Evolutionary conservation across 2,888 invertebrate genomes (phyloP).

Genomic region (Dynastes grantii): DNA sequence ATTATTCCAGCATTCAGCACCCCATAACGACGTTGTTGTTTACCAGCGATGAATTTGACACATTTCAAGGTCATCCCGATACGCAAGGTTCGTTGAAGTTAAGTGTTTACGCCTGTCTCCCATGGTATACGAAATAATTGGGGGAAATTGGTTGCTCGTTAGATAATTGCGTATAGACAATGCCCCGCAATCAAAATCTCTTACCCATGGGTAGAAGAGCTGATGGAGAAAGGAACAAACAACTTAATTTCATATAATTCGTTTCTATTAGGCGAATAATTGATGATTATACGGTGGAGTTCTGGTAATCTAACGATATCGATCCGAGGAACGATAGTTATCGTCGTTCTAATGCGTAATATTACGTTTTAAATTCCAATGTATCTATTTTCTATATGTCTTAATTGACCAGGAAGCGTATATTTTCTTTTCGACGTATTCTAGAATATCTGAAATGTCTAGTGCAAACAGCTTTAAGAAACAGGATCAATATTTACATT

Average conservation of each 20-base stretch:
- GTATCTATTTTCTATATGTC: not conserved
- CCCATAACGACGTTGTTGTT: not conserved
- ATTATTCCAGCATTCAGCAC: not conserved
- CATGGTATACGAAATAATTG: not conserved
- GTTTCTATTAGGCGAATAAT: conserved; percentile 1
- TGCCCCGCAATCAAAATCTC: conserved; percentile 5
- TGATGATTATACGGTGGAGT: not conserved
- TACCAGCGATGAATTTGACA: not conserved
- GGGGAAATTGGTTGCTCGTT: not conserved
- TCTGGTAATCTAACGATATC: not conserved
- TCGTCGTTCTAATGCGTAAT: not conserved
- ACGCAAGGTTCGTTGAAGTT: not conserved
- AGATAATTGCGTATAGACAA: conserved; percentile 1
- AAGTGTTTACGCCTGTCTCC: conserved; percentile 8
- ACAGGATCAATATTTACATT: conserved; percentile 13
- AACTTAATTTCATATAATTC: conserved; percentile 18
- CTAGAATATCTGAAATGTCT: not conserved
- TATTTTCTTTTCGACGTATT: not conserved
- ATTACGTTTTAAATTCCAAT: not conserved
- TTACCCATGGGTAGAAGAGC: not conserved
- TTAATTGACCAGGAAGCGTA: not conserved
- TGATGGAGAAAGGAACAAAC: conserved; percentile 6
- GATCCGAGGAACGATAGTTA: not conserved
- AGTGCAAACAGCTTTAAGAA: not conserved
- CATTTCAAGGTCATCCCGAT: not conserved